Base-by-base conservation (phyloP, 2,888 invertebrate genomes). In the Gnatocerus cornutus region DNA sequence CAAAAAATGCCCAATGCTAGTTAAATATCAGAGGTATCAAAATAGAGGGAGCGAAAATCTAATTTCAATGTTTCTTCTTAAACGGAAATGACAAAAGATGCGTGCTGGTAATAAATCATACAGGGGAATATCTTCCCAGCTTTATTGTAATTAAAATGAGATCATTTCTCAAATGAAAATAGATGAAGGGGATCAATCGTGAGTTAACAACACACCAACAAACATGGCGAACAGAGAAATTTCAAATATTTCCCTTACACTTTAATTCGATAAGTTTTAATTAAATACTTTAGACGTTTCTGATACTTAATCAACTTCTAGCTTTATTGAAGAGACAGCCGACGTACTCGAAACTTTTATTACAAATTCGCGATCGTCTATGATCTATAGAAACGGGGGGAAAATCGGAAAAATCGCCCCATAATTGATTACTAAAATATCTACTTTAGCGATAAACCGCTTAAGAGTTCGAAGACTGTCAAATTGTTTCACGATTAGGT, bases 241-340 rank as follows among this genome's bases (percentile, higher is more conserved):
- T 67, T 73, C 68, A 73, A 71, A 72, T 69, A 66, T 73, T 64
- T 63, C 55, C 68, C 65, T 37, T 68, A 65, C 45, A 52, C 48
- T 73, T 73, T 76, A 76, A 76, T 74, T 72, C 71, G 73, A 71
- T 72, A 77, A 77, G 75, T 77, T 77, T 77, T 77, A 77, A 77
- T 77, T 74, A 74, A 77, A 77, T 74, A 76, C 73, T 73, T 76
- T 61, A 71, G 73, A 69, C 71, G 70, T 65, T 70, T 71, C 65
- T 71, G 74, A 69, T 76, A 77, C 75, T 77, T 76, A 74, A 74
- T 76, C 75, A 74, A 74, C 70, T 74, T 73, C 68, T 67, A 75
- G 72, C 71, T 72, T 74, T 76, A 73, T 73, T 66, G 71, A 67
- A 71, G 67, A 66, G 56, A 62, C 41, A 65, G 69, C 37, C 13